A percentile compares a stretch with the other conserved stretches of the same genome.
These are phyloP conservation scores for Marmota monax DNA, from an alignment of 2,113 vertebrate species.

Conservation along the genomic window DNA sequence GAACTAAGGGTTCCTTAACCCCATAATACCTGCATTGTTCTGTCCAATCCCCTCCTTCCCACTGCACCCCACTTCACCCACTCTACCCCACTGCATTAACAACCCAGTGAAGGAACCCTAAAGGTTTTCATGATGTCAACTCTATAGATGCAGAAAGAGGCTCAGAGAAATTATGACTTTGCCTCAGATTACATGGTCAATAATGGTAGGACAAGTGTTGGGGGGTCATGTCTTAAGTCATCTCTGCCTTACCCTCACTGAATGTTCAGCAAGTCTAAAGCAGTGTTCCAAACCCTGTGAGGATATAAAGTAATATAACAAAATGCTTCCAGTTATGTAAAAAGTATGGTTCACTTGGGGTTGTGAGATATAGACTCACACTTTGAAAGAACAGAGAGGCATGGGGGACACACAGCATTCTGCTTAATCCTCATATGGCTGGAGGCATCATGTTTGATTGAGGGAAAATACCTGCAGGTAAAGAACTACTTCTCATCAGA, in stretches of 20 bases:
- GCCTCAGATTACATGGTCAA: not conserved
- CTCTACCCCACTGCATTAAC: not conserved
- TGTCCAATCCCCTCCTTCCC: not conserved
- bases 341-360: not conserved
- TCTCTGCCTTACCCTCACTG: not conserved
- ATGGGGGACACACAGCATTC: fast-evolving
- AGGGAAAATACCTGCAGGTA: not conserved
- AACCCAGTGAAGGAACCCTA: too few relatives aligned
- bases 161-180: not conserved
- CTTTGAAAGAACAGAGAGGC: not conserved
- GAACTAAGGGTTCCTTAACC: not conserved
- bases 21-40: too few relatives aligned
- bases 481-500: not conserved
- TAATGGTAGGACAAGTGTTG: not conserved
- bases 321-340: not conserved
- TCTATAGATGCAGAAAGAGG: not conserved
- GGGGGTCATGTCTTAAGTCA: not conserved
- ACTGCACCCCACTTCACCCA: too few relatives aligned
- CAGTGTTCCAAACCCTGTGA: not conserved
- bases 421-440: not conserved
- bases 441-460: not conserved
- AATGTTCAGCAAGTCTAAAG: not conserved
- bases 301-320: not conserved
- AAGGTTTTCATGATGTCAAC: not conserved
- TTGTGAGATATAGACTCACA: not conserved